phyloP scores from a whole-genome alignment of 2,888 invertebrate species.

The Limenitis camilla region DNA sequence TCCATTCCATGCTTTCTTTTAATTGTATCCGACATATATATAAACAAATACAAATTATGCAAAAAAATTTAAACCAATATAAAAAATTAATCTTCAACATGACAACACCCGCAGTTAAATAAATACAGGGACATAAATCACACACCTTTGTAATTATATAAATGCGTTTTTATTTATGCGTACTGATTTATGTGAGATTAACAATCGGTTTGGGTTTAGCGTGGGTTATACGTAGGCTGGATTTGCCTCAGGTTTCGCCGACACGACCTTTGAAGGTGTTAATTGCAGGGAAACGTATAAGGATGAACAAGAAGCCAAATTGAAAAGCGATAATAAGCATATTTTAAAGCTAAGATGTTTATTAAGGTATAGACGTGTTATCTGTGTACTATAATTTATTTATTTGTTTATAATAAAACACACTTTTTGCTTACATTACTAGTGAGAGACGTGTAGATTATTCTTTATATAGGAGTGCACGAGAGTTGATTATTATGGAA shows the following conservation, averaged over 20 bases:
- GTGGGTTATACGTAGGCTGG: conserved; percentile 44
- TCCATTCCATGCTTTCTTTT: neutral
- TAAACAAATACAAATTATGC: neutral
- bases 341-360: no score
- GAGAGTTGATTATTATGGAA: no score
- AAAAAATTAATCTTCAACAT: conserved; percentile 19
- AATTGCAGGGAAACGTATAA: conserved; percentile 38
- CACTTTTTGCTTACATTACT: no score
- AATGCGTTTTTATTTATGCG: conserved; percentile 34
- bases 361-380: no score
- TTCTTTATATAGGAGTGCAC: no score
- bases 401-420: no score
- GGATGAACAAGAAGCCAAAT: conserved; percentile 18
- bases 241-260: conserved; percentile 36
- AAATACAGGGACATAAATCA: conserved; percentile 48
- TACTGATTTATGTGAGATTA: conserved; percentile 42
- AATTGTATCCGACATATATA: neutral
- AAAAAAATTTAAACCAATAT: conserved; percentile 10
- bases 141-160: conserved; percentile 48
- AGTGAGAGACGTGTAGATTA: no score
- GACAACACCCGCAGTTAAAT: conserved; percentile 37
- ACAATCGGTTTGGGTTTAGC: conserved; percentile 26
- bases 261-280: conserved; percentile 47
- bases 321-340: no score
- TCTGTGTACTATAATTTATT: no score